Percentiles rank a stretch among this genome's conserved stretches.
Conservation (phyloP, 2,113 vertebrate genomes). For the Mesitornis unicolor region DNA sequence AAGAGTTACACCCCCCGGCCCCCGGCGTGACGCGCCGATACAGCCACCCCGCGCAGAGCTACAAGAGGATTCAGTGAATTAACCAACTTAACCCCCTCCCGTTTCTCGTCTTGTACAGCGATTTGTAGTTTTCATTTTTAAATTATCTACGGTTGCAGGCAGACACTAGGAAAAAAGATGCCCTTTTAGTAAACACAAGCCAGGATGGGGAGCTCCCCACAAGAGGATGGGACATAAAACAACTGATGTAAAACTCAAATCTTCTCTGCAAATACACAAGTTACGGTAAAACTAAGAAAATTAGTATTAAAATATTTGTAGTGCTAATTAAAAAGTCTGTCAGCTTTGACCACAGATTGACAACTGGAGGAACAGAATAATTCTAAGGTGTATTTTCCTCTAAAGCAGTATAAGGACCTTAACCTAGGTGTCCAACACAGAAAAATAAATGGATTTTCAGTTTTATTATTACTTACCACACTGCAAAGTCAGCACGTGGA, state of each 20-base stretch:
- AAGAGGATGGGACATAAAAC: fast-evolving
- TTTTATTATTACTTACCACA: fast-evolving
- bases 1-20: too few species aligned
- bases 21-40: fast-evolving
- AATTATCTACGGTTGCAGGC: too few species aligned
- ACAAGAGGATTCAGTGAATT: background rate
- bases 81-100: background rate
- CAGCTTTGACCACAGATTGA: background rate
- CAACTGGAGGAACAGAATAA: fast-evolving
- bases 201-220: fast-evolving
- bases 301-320: fast-evolving
- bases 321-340: too few species aligned
- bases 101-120: fast-evolving
- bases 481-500: fast-evolving
- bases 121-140: too few species aligned
- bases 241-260: fast-evolving
- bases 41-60: fast-evolving
- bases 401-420: background rate
- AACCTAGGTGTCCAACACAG: fast-evolving
- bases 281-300: too few species aligned
- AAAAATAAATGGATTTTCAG: background rate
- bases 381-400: fast-evolving
- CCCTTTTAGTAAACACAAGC: fast-evolving
- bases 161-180: fast-evolving
- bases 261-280: background rate